A percentile compares a stretch with the other conserved stretches of the same genome.
Evolutionary conservation across 64 coral and sea anemone genomes (phyloP).

Genomic region (Dendronephthya gigantea): DNA sequence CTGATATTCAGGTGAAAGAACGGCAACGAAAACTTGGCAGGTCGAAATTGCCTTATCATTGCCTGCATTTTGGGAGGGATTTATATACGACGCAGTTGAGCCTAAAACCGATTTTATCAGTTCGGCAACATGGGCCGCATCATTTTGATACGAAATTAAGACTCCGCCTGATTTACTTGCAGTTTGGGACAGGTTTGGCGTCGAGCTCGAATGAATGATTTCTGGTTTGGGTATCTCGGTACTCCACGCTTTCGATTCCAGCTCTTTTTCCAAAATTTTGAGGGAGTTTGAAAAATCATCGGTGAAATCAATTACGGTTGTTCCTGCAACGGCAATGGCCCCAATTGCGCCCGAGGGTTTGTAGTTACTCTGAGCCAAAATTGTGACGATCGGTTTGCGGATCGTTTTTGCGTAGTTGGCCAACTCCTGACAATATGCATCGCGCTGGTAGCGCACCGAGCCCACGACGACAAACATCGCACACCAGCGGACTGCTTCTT

Average conservation of each 20-base stretch:
- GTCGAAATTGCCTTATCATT: conserved; percentile 37
- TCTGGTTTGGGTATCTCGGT: background rate
- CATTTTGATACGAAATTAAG: background rate
- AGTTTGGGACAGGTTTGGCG: background rate
- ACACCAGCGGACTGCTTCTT: conserved; percentile 48
- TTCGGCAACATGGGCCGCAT: background rate
- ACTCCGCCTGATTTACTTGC: background rate
- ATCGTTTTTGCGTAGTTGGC: conserved; percentile 64
- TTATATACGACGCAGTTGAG: conserved; percentile 10
- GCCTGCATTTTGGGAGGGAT: background rate
- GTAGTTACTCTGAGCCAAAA: conserved; percentile 46
- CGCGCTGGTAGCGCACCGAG: conserved; percentile 57
- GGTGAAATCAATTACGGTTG: conserved; percentile 7
- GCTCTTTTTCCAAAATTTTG: conserved; percentile 10
- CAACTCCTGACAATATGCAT: conserved; percentile 41
- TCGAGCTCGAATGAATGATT: background rate
- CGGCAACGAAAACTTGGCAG: conserved; percentile 46
- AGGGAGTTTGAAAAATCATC: conserved; percentile 24
- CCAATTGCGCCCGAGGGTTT: conserved; percentile 46
- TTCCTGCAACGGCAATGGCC: conserved; percentile 45
- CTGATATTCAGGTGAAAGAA: conserved; percentile 53
- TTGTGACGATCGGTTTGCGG: conserved; percentile 43
- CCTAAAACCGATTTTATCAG: background rate
- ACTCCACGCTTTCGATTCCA: background rate
- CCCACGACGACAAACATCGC: conserved; percentile 39